Percentiles rank a stretch among this genome's conserved stretches.
Evolutionary conservation across 2,797 vertebrate genomes (phyloP).

Genomic region (Eulemur coronatus): DNA sequence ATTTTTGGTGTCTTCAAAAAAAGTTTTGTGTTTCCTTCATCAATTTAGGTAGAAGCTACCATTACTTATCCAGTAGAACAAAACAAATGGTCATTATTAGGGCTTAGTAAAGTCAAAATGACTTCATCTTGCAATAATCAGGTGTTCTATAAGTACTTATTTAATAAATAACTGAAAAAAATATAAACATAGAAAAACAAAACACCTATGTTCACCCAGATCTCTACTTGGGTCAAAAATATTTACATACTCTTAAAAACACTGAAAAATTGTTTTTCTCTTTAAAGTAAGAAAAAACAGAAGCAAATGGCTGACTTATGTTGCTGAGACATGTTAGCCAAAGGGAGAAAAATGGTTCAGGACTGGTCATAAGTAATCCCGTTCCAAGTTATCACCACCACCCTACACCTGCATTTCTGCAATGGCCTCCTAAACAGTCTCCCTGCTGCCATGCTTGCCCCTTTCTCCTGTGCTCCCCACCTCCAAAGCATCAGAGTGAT

Average conservation of each 20-base stretch:
- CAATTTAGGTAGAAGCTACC: not conserved
- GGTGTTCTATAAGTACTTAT: not conserved
- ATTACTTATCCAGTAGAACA: not conserved
- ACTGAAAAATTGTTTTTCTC: not conserved
- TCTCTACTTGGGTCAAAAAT: not conserved
- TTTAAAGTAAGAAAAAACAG: not conserved
- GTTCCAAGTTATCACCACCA: not conserved
- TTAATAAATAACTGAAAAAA: not conserved
- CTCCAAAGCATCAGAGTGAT: not conserved
- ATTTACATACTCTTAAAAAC: not conserved
- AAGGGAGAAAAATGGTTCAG: not conserved
- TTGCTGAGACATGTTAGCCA: not conserved
- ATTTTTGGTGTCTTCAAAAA: not conserved
- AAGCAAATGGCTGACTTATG: not conserved
- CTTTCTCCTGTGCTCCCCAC: fast-evolving
- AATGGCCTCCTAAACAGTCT: not conserved
- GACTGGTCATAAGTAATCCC: not conserved
- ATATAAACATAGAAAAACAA: not conserved
- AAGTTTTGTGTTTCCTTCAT: not conserved
- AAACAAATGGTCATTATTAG: not conserved
- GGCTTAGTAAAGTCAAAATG: not conserved
- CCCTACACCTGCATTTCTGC: not conserved
- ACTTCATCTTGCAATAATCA: not conserved
- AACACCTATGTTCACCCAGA: not conserved
- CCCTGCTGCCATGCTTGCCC: too few species aligned